Base-by-base conservation (phyloP, 1,140 invertebrate genomes). In the Octopus bimaculoides region DNA sequence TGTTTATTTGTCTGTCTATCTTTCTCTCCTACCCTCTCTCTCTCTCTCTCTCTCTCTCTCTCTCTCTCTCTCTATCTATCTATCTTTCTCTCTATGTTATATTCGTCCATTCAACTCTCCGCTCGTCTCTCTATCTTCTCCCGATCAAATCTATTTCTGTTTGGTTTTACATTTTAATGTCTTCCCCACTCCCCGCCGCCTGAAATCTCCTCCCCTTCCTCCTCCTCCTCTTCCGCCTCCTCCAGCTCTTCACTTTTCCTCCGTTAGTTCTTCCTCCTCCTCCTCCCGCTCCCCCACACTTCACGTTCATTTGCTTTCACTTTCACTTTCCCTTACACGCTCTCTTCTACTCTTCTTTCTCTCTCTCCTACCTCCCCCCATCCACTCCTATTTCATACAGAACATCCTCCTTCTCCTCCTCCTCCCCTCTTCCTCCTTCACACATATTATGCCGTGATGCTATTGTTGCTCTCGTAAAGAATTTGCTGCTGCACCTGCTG, bases 281-380 rank as follows among this genome's bases (percentile, higher is more conserved):
- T 55, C 75, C 41, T 54, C 41, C 52, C 54, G 52, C 17, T 54
- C 54, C 5, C 53, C 54, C 17, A n/a, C n/a, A 26, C 41, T 69
- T 6, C 54, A 41, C 75, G 8, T 52, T 69, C 79, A 5, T 5
- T 54, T 17, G 6, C 75, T 80, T 75, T 56, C 54, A 79, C 81
- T 77, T 77, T 83, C 14, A 5, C 56, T 81, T 75, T 10, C 69
- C 8, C 20, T 77, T 52, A 52, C n/a, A 9, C 80, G 77, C 79
- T 78, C 78, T 54, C 53, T 78, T 74, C 61, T 14, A 74, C 20
- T 66, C 8, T n/a, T 77, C n/a, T 75, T 81, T 66, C 77, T 78
- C 73, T 77, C 79, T 69, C 76, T 71, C 76, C 52, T 20, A 52
- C 76, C 20, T 54, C 56, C 4, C 66, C 52, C 41, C 76, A 20